Percentiles rank a stretch among this genome's conserved stretches.
Conservation (phyloP, 2,797 vertebrate genomes). For the Otolemur crassicaudatus region DNA sequence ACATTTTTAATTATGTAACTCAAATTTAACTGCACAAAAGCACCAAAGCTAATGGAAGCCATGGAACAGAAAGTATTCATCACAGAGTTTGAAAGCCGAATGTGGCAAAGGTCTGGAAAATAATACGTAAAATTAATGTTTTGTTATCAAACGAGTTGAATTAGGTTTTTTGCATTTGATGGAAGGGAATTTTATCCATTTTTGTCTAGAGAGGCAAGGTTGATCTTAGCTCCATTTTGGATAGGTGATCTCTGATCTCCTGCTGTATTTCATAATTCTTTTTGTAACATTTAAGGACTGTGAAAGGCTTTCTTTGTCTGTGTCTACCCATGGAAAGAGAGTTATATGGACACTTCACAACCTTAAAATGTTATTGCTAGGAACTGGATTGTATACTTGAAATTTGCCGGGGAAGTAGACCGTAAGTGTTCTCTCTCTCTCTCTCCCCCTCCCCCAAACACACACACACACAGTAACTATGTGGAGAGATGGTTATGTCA, state of each 20-base stretch:
- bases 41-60: not conserved
- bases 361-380: not conserved
- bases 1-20: not conserved
- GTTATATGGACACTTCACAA: not conserved
- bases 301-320: constrained; percentile 17
- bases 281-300: not conserved
- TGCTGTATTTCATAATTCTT: constrained; percentile 7
- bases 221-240: not conserved
- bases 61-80: not conserved
- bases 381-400: not conserved
- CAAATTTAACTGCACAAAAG: not conserved
- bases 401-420: not conserved
- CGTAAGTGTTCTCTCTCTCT: not conserved
- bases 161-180: not conserved
- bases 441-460: too few relatives aligned
- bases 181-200: not conserved
- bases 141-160: not conserved
- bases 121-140: not conserved
- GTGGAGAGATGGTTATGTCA: not conserved
- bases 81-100: constrained; percentile 26
- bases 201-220: not conserved
- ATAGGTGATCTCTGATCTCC: constrained; percentile 14
- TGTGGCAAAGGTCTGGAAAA: not conserved
- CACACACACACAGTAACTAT: not conserved
- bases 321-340: not conserved